A percentile compares a stretch with the other conserved stretches of the same genome.
phyloP scores from a whole-genome alignment of 2,888 invertebrate species.

The Conchocele bisecta region DNA sequence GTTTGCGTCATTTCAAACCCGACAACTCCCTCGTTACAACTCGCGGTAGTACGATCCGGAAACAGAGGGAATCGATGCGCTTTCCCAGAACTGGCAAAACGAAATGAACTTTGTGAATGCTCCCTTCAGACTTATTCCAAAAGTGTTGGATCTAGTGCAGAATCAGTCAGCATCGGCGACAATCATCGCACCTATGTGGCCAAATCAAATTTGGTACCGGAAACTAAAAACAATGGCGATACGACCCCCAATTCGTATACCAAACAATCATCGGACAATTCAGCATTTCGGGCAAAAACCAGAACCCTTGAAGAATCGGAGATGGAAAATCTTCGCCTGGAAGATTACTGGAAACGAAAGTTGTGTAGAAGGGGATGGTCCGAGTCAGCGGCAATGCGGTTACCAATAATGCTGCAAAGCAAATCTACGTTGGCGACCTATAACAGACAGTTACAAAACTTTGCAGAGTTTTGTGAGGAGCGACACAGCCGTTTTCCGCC shows the following conservation, averaged over 20 bases:
- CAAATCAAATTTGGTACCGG: not conserved
- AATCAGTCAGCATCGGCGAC: not conserved
- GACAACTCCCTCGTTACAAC: not conserved
- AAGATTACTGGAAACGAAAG: too few relatives aligned
- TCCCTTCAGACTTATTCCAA: not conserved
- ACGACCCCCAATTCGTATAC: not conserved
- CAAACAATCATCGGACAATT: too few relatives aligned
- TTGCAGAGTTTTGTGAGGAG: too few relatives aligned
- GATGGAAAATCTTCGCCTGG: too few relatives aligned
- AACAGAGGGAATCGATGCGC: not conserved
- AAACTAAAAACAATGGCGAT: not conserved
- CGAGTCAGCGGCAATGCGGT: too few relatives aligned
- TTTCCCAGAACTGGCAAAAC: not conserved
- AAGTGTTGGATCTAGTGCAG: not conserved
- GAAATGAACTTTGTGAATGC: not conserved
- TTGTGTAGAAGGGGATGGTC: too few relatives aligned
- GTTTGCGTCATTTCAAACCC: not conserved
- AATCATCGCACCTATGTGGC: not conserved
- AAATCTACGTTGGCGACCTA: too few relatives aligned
- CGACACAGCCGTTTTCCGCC: too few relatives aligned
- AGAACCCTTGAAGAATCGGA: too few relatives aligned
- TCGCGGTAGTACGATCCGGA: not conserved
- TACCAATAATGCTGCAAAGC: too few relatives aligned
- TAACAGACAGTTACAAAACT: too few relatives aligned
- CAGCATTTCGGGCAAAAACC: too few relatives aligned